These are phyloP conservation scores for Sturnira hondurensis DNA, from an alignment of 2,113 vertebrate genomes.

Conservation along the genomic window DNA sequence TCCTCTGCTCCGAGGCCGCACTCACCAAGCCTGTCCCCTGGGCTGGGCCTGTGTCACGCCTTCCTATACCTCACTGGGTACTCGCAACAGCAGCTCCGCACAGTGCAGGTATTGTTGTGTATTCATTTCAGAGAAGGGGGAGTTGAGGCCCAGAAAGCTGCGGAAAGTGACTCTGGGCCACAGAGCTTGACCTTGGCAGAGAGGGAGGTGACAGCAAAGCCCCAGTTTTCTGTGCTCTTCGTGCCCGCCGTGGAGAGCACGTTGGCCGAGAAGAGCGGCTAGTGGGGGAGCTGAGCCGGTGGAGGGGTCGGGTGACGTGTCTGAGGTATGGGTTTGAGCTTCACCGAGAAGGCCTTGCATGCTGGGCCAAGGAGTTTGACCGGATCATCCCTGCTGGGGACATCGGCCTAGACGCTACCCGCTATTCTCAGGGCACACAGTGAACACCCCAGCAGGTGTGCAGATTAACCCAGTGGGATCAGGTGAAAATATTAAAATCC, in stretches of 20 bases:
- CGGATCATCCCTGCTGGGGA: rapidly evolving
- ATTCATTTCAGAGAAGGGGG: not conserved
- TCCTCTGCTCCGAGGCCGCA: too few species aligned
- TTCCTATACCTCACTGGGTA: not conserved
- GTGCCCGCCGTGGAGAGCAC: rapidly evolving
- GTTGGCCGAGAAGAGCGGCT: not conserved
- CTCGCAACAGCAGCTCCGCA: not conserved
- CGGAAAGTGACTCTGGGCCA: not conserved
- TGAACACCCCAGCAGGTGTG: not conserved
- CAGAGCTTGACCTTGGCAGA: too few species aligned
- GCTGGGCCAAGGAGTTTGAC: not conserved
- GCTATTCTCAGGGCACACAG: not conserved
- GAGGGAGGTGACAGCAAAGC: not conserved
- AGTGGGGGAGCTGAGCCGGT: rapidly evolving
- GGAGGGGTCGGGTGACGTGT: not conserved
- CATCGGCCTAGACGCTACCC: not conserved
- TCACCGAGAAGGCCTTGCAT: not conserved
- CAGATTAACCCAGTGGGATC: not conserved
- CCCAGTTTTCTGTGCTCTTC: not conserved
- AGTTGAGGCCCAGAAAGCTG: not conserved
- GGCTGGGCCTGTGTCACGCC: not conserved
- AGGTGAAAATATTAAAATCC: not conserved
- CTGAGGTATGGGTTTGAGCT: not conserved
- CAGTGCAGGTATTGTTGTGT: not conserved
- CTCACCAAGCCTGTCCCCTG: not conserved